phyloP scores from a whole-genome alignment of 2,888 invertebrate species.

The Melipona bicolor region DNA sequence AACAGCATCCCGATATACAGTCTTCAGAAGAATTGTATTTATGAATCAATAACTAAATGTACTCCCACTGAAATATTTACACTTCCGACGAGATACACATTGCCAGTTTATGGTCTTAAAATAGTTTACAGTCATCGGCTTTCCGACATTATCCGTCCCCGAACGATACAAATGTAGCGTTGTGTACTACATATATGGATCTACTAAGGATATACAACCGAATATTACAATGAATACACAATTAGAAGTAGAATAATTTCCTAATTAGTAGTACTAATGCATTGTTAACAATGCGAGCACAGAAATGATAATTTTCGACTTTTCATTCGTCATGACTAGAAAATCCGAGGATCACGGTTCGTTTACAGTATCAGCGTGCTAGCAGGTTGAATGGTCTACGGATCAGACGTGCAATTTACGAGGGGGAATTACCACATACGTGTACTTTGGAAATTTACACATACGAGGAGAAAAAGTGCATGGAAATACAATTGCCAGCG shows the following conservation, averaged over 20 bases:
- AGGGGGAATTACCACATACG: conserved; percentile 43
- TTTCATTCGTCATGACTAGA: conserved; percentile 38
- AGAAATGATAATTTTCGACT: conserved; percentile 46
- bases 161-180: conserved; percentile 72
- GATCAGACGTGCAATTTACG: conserved; percentile 58
- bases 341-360: conserved; percentile 46
- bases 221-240: conserved; percentile 73
- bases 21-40: conserved; percentile 42
- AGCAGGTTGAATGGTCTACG: conserved; percentile 58
- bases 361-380: conserved; percentile 40
- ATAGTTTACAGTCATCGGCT: conserved; percentile 70
- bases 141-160: conserved; percentile 79
- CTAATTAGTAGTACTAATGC: conserved; percentile 67
- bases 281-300: conserved; percentile 44
- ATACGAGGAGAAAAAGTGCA: conserved; percentile 52
- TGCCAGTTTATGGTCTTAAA: conserved; percentile 60
- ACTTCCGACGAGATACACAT: conserved; percentile 49
- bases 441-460: conserved; percentile 59
- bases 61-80: conserved; percentile 51
- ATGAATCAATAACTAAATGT: conserved; percentile 51
- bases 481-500: conserved; percentile 72
- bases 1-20: conserved; percentile 44
- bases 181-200: conserved; percentile 72
- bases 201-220: conserved; percentile 70
- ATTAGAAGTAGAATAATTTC: conserved; percentile 71